A percentile compares a stretch with the other conserved stretches of the same genome.
These are phyloP conservation scores for Neoascia interrupta DNA, from an alignment of 2,888 invertebrate species.

Conservation along the genomic window DNA sequence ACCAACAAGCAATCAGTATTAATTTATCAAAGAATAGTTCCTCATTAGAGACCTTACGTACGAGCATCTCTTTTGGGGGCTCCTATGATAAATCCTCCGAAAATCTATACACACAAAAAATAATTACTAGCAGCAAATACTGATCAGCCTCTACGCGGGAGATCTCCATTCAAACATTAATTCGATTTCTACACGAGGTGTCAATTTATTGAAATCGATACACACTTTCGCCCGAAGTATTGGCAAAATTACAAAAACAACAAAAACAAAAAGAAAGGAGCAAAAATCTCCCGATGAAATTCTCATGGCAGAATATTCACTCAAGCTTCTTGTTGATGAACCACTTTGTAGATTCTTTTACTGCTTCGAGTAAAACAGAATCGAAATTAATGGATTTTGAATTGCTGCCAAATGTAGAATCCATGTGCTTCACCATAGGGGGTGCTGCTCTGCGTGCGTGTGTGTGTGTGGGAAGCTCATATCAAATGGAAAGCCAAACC, in stretches of 20 bases:
- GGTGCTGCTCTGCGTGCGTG: background rate
- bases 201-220: conserved; percentile 40
- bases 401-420: conserved; percentile 31
- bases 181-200: conserved; percentile 13
- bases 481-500: conserved; percentile 5
- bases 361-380: background rate
- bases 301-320: background rate
- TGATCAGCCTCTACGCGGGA: background rate
- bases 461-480: background rate
- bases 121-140: background rate
- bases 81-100: conserved; percentile 11
- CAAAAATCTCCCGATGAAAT: too few relatives aligned
- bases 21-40: too few relatives aligned
- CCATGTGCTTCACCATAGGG: conserved; percentile 9
- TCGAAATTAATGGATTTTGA: conserved; percentile 50
- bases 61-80: too few relatives aligned
- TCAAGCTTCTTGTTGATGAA: too few relatives aligned
- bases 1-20: too few relatives aligned
- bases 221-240: background rate
- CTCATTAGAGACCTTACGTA: too few relatives aligned
- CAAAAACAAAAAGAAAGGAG: background rate
- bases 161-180: conserved; percentile 10
- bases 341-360: conserved; percentile 7
- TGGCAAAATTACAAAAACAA: background rate
- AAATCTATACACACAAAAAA: background rate